A percentile compares a stretch with the other conserved stretches of the same genome.
phyloP scores from a whole-genome alignment of 30 jellyfish, hydroid and myxozoan genomes.

The Aurelia aurita complex sp. Pacific region DNA sequence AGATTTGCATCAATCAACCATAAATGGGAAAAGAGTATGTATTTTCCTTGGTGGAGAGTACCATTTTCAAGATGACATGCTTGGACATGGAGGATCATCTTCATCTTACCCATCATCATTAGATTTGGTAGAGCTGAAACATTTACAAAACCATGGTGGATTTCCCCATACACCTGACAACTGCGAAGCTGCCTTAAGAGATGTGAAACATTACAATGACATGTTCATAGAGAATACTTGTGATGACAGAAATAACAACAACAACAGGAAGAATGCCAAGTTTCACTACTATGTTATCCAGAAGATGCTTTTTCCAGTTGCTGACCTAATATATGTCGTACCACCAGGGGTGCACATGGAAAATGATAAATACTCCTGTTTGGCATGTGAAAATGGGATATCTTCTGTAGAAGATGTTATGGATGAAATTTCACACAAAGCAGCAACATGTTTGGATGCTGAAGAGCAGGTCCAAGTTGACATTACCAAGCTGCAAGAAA shows the following conservation, averaged over 20 bases:
- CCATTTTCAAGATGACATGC: conserved; percentile 1
- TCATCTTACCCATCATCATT: conserved; percentile 5
- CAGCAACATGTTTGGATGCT: too few species aligned
- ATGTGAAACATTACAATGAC: neutral
- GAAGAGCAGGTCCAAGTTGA: too few species aligned
- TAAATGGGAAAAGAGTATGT: neutral
- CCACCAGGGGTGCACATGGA: conserved; percentile 6
- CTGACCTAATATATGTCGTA: neutral
- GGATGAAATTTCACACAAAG: too few species aligned
- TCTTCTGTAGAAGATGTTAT: too few species aligned
- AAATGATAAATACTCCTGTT: too few species aligned
- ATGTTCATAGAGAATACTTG: neutral
- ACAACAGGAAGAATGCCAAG: conserved; percentile 5
- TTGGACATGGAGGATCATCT: conserved; percentile 18
- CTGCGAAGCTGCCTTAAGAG: neutral
- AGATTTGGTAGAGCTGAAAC: conserved; percentile 1
- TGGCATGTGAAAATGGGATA: too few species aligned
- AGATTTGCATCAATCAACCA: neutral
- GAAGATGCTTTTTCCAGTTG: conserved; percentile 4
- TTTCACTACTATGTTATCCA: neutral
- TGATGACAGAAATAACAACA: conserved; percentile 4
- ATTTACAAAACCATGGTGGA: neutral
- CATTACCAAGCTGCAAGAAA: too few species aligned
- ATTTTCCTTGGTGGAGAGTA: conserved; percentile 8
- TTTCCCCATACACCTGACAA: too few species aligned